These are phyloP conservation scores for Drosophila mojavensis DNA, from an alignment of 1,140 invertebrate genomes.

Conservation along the genomic window DNA sequence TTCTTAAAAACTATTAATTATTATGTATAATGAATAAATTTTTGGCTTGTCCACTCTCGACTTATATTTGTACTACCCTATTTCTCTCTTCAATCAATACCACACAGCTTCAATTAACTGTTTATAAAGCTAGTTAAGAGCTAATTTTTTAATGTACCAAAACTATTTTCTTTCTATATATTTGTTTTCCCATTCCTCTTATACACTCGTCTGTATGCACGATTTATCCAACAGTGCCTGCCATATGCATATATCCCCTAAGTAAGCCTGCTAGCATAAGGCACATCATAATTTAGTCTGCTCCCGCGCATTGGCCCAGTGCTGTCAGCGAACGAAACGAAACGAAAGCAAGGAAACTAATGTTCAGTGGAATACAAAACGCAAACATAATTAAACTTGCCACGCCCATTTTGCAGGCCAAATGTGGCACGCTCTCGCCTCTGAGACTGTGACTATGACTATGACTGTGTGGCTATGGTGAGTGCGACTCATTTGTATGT, in stretches of 20 bases:
- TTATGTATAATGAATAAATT: too few species aligned
- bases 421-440: conserved; percentile 20
- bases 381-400: conserved; percentile 80
- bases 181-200: too few species aligned
- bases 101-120: too few species aligned
- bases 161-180: too few species aligned
- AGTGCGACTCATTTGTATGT: conserved; percentile 43
- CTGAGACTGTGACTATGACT: conserved; percentile 18
- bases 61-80: too few species aligned
- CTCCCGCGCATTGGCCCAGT: neutral
- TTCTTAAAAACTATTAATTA: too few species aligned
- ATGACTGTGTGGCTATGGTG: neutral
- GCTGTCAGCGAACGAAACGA: conserved; percentile 53
- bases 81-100: too few species aligned
- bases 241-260: neutral
- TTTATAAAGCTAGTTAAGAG: too few species aligned
- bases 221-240: too few species aligned
- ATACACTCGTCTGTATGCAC: too few species aligned
- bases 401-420: conserved; percentile 54
- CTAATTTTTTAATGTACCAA: too few species aligned
- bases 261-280: neutral
- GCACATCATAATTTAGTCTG: conserved; percentile 7
- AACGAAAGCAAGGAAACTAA: conserved; percentile 65
- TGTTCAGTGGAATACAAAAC: conserved; percentile 62
- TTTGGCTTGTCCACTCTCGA: too few species aligned